Evolutionary conservation across 2,888 invertebrate species (phyloP).

Genomic region (Tipula unca): DNA sequence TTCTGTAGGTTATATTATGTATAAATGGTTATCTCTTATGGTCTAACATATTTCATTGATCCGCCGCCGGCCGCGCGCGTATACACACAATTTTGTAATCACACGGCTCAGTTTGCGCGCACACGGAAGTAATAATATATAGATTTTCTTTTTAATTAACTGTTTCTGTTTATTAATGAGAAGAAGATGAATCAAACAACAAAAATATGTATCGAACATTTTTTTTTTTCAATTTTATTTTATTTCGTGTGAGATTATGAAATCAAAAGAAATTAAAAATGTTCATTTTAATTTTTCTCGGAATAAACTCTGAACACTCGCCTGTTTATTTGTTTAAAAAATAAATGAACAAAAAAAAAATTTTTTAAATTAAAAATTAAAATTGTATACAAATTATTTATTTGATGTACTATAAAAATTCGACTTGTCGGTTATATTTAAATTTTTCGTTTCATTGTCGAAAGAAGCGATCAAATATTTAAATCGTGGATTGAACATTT

Average conservation of each 20-base stretch:
- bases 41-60: neutral
- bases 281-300: neutral
- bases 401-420: neutral
- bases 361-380: neutral
- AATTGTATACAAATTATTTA: neutral
- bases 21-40: neutral
- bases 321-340: neutral
- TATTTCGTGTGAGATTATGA: neutral
- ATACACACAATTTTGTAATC: neutral
- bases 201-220: neutral
- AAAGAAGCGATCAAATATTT: neutral
- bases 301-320: neutral
- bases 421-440: neutral
- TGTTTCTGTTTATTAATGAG: constrained; percentile 14
- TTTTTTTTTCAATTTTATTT: too few species aligned
- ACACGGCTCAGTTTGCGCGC: neutral
- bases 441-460: neutral
- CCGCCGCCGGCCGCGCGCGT: neutral
- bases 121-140: neutral
- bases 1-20: neutral
- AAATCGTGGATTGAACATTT: neutral
- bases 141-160: neutral
- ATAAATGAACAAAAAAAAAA: neutral
- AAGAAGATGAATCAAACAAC: neutral
- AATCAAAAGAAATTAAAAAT: constrained; percentile 8